phyloP scores from a whole-genome alignment of 2,888 invertebrate species.

The Octonoba sinensis region DNA sequence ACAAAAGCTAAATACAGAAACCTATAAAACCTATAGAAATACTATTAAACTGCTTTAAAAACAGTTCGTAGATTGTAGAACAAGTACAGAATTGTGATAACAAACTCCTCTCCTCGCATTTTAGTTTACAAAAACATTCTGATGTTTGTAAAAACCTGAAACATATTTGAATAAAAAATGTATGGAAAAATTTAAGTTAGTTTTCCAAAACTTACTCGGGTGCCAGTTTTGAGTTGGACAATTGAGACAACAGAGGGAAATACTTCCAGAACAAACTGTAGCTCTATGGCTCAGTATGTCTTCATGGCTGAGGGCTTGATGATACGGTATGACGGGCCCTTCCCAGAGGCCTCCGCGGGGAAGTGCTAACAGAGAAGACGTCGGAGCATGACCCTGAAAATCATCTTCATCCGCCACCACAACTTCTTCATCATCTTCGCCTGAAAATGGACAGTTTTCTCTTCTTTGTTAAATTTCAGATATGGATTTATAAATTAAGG shows the following conservation, averaged over 20 bases:
- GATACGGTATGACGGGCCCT: slow-evolving; percentile 15
- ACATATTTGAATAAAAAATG: no score
- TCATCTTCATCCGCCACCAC: slow-evolving; percentile 38
- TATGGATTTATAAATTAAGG: no score
- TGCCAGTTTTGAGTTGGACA: slow-evolving; percentile 54
- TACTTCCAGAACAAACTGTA: slow-evolving; percentile 16
- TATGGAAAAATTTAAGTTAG: background rate
- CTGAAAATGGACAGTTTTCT: background rate
- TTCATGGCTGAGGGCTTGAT: slow-evolving; percentile 24
- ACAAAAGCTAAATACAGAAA: no score
- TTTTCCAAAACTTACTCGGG: slow-evolving; percentile 17
- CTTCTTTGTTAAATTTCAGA: no score
- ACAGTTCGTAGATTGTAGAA: no score
- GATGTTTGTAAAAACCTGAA: no score
- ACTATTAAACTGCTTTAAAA: no score
- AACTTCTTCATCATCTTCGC: slow-evolving; percentile 39
- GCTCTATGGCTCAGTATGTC: slow-evolving; percentile 15
- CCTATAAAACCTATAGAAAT: no score
- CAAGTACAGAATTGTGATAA: no score
- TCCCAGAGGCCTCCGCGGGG: slow-evolving; percentile 42
- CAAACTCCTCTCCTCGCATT: no score
- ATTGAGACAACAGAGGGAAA: slow-evolving; percentile 51
- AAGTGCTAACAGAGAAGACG: slow-evolving; percentile 24
- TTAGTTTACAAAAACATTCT: no score
- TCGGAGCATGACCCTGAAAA: slow-evolving; percentile 3